Base-by-base conservation (phyloP, 2,888 invertebrate genomes). In the Chirona hameri region DNA sequence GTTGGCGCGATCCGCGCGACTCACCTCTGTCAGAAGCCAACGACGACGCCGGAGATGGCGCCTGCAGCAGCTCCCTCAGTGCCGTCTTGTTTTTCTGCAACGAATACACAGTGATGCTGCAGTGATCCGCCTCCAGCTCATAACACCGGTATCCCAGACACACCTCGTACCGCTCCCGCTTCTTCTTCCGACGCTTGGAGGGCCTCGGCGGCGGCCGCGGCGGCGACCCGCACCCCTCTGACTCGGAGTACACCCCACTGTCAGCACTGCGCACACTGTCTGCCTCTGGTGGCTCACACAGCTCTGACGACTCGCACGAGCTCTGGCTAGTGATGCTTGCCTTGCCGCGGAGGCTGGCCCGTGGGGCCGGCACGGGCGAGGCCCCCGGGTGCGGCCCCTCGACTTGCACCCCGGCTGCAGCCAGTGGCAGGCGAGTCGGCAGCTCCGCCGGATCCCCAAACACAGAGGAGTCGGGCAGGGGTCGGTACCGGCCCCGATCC, bases 71-170 rank as follows among this genome's bases (percentile, higher is more conserved):
- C 21, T 72, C 72, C 72, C 72, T 15, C 39, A 72, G 72, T 31
- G 72, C 72, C 72, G 72, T 39, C 72, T 72, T 72, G 39, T 72
- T 72, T n/a, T 39, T 72, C 72, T 72, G 72, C 72, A 72, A 72
- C 72, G 87, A 87, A 86, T 87, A 88, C 86, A 86, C 85, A 83
- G 84, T 85, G 82, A 85, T 83, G 83, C 84, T 85, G 84, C 84
- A 83, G 82, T 85, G 84, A 83, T 82, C 84, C 80, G 84, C 83
- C 79, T 84, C 84, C 72, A 86, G 82, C 48, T 85, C 84, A 82
- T 85, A 85, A 76, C 85, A 84, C 83, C 82, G 82, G 83, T 86
- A 86, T 14, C 86, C 86, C 24, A 86, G 84, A 81, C 86, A 85
- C 83, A 86, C 86, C 83, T 86, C 86, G 82, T 86, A 86, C 79